phyloP scores from a whole-genome alignment of 2,797 vertebrate genomes.

The Thunnus albacares region DNA sequence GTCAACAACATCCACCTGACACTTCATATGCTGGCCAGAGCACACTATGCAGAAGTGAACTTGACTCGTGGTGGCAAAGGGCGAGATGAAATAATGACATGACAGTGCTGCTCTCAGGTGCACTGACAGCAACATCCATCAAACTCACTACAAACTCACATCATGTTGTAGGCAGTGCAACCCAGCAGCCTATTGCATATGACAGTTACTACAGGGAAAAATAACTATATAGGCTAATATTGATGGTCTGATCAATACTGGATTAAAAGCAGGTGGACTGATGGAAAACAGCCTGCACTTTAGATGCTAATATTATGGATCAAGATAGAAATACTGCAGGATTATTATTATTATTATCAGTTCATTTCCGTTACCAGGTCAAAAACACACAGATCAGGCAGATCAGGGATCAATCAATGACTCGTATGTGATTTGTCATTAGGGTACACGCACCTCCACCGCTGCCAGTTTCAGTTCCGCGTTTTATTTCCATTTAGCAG shows the following conservation, averaged over 20 bases:
- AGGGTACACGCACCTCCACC: conserved; percentile 77
- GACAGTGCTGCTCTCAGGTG: conserved; percentile 36
- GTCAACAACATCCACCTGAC: conserved; percentile 22
- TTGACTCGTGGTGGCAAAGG: conserved; percentile 29
- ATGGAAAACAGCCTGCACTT: conserved; percentile 27
- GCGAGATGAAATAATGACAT: conserved; percentile 50
- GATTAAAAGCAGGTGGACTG: conserved; percentile 3
- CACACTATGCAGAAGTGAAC: conserved; percentile 10
- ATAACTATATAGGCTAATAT: not conserved
- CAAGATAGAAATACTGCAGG: conserved; percentile 19
- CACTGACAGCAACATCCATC: conserved; percentile 56
- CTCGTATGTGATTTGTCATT: conserved; percentile 16
- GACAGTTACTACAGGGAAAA: not conserved
- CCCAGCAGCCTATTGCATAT: conserved; percentile 1
- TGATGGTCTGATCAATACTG: not conserved
- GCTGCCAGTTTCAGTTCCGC: conserved; percentile 78
- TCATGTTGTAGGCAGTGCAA: conserved; percentile 5
- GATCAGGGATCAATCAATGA: conserved; percentile 12
- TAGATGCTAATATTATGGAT: not conserved
- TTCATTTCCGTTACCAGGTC: conserved; percentile 23
- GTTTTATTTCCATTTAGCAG: conserved; percentile 82
- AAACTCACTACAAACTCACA: conserved; percentile 46
- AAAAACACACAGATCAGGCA: not conserved
- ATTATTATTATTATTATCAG: conserved; percentile 10
- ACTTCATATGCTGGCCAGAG: conserved; percentile 3